These are phyloP conservation scores for Scolopax bukidnonensis DNA, from an alignment of 2,797 vertebrate genomes.

Conservation along the genomic window DNA sequence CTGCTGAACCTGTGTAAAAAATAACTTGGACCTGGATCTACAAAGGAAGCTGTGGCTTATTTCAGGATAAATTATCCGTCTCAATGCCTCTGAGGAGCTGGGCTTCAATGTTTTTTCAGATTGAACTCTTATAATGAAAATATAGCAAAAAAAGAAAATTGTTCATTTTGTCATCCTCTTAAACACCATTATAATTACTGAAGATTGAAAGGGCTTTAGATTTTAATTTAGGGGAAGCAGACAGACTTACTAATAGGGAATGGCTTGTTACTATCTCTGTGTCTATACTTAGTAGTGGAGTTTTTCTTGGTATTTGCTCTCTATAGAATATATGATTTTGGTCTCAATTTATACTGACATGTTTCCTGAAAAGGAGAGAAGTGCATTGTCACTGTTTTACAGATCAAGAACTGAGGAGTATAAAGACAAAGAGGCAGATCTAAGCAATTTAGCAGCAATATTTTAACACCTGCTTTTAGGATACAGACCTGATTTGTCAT, in stretches of 20 bases:
- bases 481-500: neutral
- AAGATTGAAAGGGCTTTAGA: neutral
- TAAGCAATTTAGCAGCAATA: neutral
- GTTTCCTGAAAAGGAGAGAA: neutral
- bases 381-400: neutral
- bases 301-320: neutral
- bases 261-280: neutral
- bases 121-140: constrained; percentile 31
- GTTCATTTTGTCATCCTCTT: neutral
- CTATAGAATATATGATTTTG: neutral
- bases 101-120: constrained; percentile 22
- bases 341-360: neutral
- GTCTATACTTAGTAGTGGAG: neutral
- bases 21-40: neutral
- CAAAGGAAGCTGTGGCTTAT: neutral
- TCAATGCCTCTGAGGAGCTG: neutral
- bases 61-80: neutral
- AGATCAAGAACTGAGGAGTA: neutral
- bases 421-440: neutral
- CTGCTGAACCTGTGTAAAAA: constrained; percentile 18
- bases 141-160: neutral
- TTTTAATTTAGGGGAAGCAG: neutral
- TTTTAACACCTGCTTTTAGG: neutral
- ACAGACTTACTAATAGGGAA: neutral
- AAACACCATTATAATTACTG: neutral